Conservation (phyloP, 2,113 vertebrate species). For the Bombycilla garrulus region DNA sequence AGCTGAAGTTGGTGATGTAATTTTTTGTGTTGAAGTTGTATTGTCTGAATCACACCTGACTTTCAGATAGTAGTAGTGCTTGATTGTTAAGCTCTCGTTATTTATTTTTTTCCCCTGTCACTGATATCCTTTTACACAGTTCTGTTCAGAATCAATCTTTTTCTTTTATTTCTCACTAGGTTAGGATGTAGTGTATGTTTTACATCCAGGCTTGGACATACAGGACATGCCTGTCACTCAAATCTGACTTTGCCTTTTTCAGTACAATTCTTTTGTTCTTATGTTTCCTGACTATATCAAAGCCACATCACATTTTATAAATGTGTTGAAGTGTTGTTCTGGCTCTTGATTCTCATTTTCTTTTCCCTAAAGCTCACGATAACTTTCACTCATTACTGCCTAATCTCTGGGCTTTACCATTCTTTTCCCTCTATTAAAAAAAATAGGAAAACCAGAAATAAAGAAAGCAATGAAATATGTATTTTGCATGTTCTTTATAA, state of each 20-base stretch:
- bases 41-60: not conserved
- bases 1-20: not conserved
- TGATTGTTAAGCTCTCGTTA: not conserved
- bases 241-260: not conserved
- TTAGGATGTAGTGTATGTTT: not conserved
- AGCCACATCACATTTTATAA: not conserved
- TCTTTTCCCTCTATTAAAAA: not conserved
- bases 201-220: not conserved
- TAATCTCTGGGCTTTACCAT: not conserved
- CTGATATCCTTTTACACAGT: not conserved
- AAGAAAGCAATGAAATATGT: not conserved
- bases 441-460: not conserved
- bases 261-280: not conserved
- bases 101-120: not conserved
- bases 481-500: not conserved
- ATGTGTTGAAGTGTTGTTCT: not conserved
- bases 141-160: not conserved
- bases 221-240: not conserved
- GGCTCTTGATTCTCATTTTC: not conserved
- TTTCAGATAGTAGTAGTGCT: not conserved
- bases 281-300: not conserved
- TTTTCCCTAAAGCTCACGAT: not conserved
- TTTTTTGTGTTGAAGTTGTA: not conserved
- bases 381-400: not conserved
- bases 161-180: not conserved